Base-by-base conservation (phyloP, 2,888 invertebrate genomes). In the Athalia cordata region DNA sequence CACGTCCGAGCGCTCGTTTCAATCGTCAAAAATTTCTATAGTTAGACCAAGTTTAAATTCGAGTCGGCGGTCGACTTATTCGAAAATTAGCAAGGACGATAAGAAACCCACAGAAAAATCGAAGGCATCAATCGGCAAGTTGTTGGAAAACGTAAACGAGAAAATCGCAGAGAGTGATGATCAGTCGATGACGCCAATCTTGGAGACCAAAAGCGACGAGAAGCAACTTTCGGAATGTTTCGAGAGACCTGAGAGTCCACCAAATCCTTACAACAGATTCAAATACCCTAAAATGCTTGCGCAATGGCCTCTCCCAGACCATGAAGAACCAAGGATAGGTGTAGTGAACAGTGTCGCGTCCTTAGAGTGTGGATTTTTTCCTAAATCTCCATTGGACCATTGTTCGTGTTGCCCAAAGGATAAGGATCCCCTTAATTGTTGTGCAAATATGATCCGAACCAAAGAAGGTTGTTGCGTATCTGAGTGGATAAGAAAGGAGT, bases 191-290 rank as follows among this genome's bases (percentile, higher is more conserved):
- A 52, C 29, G 43, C 1, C 55, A 8, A n/a, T 68, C 43, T 11
- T 68, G 52, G n/a, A 8, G 50, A 47, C 45, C 5, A 64, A 45
- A 64, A 29, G 47, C 66, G 5, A 66, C 7, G 49, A 66, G 0
- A 15, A 3, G 47, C 47, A 13, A 49, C 49, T 49, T 8, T 66
- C 66, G 13, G 13, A 66, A 66, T 52, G 29, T n/a, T 55, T 64
- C 50, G 80, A 77, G 13, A 80, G 81, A 66, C 81, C 81, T 68
- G 82, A 83, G 72, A 86, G 85, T 77, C 82, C 86, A 11, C 79
- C 82, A 78, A 87, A 87, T 83, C 87, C 87, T 65, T 86, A 87
- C 81, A 84, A 87, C 82, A 84, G 85, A 78, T 81, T 79, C 62
- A 81, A 81, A 70, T 79, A 82, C 72, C 79, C 81, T 80, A 81